Evolutionary conservation across 2,797 vertebrate species (phyloP).

Genomic region (Chromis chromis): DNA sequence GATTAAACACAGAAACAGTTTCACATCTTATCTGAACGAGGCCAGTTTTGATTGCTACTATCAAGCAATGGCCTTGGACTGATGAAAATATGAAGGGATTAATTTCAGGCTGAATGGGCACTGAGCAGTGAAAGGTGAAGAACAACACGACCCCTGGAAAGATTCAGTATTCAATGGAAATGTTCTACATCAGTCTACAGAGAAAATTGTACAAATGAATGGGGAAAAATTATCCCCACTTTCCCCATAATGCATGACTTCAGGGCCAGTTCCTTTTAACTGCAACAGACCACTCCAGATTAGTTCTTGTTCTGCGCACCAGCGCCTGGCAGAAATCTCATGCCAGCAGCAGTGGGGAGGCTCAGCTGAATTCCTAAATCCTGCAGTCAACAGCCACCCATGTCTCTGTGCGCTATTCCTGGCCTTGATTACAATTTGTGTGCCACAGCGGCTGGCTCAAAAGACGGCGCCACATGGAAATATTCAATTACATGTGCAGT

Average conservation of each 20-base stretch:
- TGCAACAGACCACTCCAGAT: constrained; percentile 74
- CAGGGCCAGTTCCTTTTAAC: constrained; percentile 59
- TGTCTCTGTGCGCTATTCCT: constrained; percentile 60
- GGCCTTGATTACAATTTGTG: constrained; percentile 71
- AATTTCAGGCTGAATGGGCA: background rate
- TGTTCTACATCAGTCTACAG: constrained; percentile 20
- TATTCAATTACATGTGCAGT: constrained; percentile 61
- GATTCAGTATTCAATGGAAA: constrained; percentile 12
- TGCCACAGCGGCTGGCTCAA: constrained; percentile 58
- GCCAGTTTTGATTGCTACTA: background rate
- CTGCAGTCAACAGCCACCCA: constrained; percentile 69
- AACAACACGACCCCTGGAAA: constrained; percentile 11
- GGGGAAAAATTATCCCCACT: constrained; percentile 47
- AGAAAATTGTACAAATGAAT: constrained; percentile 42
- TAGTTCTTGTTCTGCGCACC: constrained; percentile 77
- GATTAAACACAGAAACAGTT: background rate
- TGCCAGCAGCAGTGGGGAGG: constrained; percentile 65
- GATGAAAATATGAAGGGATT: background rate
- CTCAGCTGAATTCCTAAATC: constrained; percentile 70
- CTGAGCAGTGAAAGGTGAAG: background rate
- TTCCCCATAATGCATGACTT: constrained; percentile 59
- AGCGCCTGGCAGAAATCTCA: constrained; percentile 64
- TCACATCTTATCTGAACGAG: background rate
- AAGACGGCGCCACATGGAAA: constrained; percentile 57
- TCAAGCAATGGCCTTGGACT: background rate